Evolutionary conservation across 2,797 vertebrate species (phyloP), one percentile per base, ranked within the genome.

Genomic region (Luscinia luscinia): DNA sequence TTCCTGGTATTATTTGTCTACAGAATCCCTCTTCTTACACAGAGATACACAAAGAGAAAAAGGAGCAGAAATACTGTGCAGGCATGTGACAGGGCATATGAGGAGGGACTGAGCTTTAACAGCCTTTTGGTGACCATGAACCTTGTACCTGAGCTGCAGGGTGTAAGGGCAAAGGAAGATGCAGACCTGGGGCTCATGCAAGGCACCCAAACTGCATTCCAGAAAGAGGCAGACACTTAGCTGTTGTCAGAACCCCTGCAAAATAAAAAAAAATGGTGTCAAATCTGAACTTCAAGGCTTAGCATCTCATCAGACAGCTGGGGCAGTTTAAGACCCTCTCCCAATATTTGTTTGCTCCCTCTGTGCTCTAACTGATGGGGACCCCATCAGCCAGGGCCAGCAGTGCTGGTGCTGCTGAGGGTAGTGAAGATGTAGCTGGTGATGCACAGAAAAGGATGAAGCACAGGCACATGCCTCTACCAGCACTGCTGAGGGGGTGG

Each of bases 401-500:
- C 6, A 11, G 17, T 64, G 66, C 62, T 9, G 0, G 40, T 0
- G 1, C 46, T 78, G 88, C 63, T 51, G 51, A 57, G 27, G 61
- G 68, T 49, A 41, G 49, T 0, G 1, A 61, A 77, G 72, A 12
- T 18, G 22, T 4, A 55, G 51, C 52, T 76, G 55, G 40, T 7
- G 38, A 79, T 72, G 73, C 69, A 36, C 3, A 3, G 87, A 80
- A 40, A 57, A 52, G 76, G 79, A 70, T 86, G 85, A 83, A 95
- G 84, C 83, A 59, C 8, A 9, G 85, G 85, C 90, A 79, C 80
- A 15, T 61, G 81, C 79, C 76, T 61, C 70, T 45, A 70, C 48
- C 92, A 67, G 90, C 63, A 17, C 67, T 69, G 86, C 63, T 90
- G 92, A 84, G 96, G 93, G 96, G 95, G 90, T 81, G 91, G 96